Conservation (phyloP, 30 jellyfish, hydroid and myxozoan species). For the Aurelia aurita complex sp. Pacific region DNA sequence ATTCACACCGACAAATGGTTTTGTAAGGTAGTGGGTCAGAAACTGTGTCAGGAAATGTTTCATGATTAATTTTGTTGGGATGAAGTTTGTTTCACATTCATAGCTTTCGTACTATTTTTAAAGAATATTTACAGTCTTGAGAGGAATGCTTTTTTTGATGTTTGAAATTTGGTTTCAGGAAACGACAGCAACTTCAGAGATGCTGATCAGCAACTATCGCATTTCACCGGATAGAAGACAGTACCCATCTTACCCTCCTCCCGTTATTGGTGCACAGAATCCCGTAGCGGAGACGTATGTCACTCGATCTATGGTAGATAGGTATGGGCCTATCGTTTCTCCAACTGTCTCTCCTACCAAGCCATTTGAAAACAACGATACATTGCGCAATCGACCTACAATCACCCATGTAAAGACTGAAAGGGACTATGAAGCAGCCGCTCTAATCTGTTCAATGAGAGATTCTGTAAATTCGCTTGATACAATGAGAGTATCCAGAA, state of each 20-base stretch:
- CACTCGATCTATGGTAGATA: conserved; percentile 46
- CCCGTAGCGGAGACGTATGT: conserved; percentile 47
- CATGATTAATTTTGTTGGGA: neutral
- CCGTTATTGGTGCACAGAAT: conserved; percentile 3
- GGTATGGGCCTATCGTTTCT: conserved; percentile 66
- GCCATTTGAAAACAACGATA: conserved; percentile 19
- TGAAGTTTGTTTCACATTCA: neutral
- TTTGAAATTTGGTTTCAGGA: neutral
- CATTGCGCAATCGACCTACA: neutral
- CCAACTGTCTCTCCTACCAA: conserved; percentile 58
- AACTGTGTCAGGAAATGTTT: neutral
- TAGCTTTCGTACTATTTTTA: neutral
- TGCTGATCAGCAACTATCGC: conserved; percentile 22
- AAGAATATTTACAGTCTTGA: neutral
- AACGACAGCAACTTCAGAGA: conserved; percentile 7
- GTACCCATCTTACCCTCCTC: conserved; percentile 1
- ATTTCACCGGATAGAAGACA: conserved; percentile 37
- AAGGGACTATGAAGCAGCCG: conserved; percentile 69
- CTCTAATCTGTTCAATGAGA: conserved; percentile 58
- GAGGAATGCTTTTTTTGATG: neutral
- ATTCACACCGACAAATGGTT: too few species aligned
- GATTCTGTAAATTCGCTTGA: conserved; percentile 42
- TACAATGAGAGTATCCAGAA: conserved; percentile 51
- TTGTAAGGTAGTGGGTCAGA: too few species aligned
- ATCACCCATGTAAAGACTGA: conserved; percentile 7